Conservation (phyloP, 2,113 vertebrate genomes). For the Penelope pileata region DNA sequence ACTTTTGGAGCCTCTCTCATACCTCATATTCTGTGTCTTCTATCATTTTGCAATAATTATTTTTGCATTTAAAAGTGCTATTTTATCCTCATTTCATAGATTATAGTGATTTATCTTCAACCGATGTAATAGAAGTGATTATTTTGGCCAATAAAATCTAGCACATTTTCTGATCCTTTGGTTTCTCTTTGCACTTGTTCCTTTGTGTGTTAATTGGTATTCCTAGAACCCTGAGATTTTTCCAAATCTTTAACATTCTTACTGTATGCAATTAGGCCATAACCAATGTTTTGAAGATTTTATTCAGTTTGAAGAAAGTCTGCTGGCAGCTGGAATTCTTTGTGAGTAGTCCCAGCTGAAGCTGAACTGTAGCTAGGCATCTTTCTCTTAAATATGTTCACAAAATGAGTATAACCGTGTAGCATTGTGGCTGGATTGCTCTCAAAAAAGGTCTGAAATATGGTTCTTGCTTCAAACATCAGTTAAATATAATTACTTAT, state of each 20-base stretch:
- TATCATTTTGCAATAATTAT: neutral
- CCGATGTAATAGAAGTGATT: neutral
- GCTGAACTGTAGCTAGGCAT: neutral
- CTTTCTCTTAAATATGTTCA: neutral
- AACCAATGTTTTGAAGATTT: constrained; percentile 7
- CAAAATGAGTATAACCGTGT: neutral
- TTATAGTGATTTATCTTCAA: neutral
- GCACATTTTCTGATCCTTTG: neutral
- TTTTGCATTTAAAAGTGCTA: neutral
- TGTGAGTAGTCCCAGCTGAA: neutral
- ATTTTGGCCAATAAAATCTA: neutral
- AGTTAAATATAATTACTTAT: neutral
- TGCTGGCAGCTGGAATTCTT: neutral
- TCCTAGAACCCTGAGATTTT: neutral
- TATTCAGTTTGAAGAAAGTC: neutral
- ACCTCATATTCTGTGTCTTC: neutral
- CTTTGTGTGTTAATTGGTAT: neutral
- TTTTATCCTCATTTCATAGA: neutral
- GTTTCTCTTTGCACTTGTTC: neutral
- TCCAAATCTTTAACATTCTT: neutral
- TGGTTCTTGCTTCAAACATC: neutral
- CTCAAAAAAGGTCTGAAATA: neutral
- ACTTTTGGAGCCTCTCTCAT: no score
- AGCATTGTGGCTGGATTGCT: neutral
- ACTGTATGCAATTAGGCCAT: neutral